Base-by-base conservation (phyloP, 2,888 invertebrate species). In the Ormyrus pomaceus region DNA sequence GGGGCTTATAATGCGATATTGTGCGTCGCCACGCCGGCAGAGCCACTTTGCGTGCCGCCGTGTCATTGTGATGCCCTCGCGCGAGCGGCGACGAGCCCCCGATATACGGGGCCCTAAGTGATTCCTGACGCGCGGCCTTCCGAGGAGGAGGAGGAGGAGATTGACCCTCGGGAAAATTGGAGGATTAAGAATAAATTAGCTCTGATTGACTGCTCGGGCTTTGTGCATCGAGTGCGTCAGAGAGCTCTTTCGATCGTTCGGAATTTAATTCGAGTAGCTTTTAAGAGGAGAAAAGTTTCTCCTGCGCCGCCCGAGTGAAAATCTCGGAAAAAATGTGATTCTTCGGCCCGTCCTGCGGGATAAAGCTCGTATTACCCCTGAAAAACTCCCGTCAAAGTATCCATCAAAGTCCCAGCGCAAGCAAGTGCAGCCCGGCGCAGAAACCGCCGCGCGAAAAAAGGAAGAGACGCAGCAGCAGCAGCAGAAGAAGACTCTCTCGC, bases 101-200 rank as follows among this genome's bases (percentile, higher is more conserved):
- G 19, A 19, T 19, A 19, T 19, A 11, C 34, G 34, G 34, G 7
- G 45, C 53, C 79, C 72, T 83, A 83, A 83, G 83, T 83, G 83
- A 83, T 83, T 83, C 80, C 79, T 82, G 83, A 83, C 83, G 79
- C 79, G 19, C 34, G 9, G 8, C 51, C 13, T 19, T 19, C 2
- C 53, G 6, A 64, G 59, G 55, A 69, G 64, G 55, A 19, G 19
- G 19, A 19, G 19, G 48, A 59, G 50, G 59, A 70, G 13, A 10
- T 19, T 61, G 11, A 6, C 8, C 19, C 11, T 68, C 51, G 66
- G 66, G 45, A 45, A 19, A 19, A 19, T 19, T 19, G 19, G 19
- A 19, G 19, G 19, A 19, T 19, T 19, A 19, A 19, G 19, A 19
- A 19, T 19, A 19, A 19, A 19, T 19, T 19, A 19, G 19, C 19